Percentiles rank a stretch among this genome's conserved stretches.
phyloP scores from a whole-genome alignment of 2,797 vertebrate species.

The Toxotes lorentzi region DNA sequence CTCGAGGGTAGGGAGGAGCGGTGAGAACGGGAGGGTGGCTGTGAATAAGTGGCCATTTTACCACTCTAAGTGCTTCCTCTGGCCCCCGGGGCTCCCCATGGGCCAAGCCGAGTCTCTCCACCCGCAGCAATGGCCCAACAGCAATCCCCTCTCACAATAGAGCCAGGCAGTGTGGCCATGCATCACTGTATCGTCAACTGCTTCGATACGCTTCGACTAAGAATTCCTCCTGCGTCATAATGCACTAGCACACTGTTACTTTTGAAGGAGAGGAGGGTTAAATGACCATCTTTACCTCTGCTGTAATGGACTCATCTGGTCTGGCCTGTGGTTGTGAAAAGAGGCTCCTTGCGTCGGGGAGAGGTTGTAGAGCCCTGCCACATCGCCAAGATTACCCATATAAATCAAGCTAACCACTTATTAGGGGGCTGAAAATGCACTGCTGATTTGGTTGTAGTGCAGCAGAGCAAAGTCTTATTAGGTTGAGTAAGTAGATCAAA shows the following conservation, averaged over 20 bases:
- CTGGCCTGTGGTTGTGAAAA: conserved; percentile 72
- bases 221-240: conserved; percentile 70
- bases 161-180: conserved; percentile 66
- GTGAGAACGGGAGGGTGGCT: conserved; percentile 68
- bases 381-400: conserved; percentile 79
- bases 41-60: conserved; percentile 85
- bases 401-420: conserved; percentile 87
- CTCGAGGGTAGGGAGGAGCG: conserved; percentile 73
- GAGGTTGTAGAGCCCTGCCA: conserved; percentile 73
- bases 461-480: conserved; percentile 86
- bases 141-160: conserved; percentile 76
- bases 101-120: conserved; percentile 63
- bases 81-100: conserved; percentile 76
- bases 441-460: conserved; percentile 86
- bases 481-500: conserved; percentile 88
- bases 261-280: conserved; percentile 66
- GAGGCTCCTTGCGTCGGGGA: conserved; percentile 66
- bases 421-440: conserved; percentile 85
- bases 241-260: conserved; percentile 61
- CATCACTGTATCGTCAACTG: conserved; percentile 78
- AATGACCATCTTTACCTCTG: conserved; percentile 67
- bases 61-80: conserved; percentile 82
- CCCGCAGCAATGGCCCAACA: conserved; percentile 62
- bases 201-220: conserved; percentile 73
- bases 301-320: conserved; percentile 79